A percentile compares a stretch with the other conserved stretches of the same genome.
phyloP scores from a whole-genome alignment of 2,888 invertebrate species.

The Bellardia pandia region DNA sequence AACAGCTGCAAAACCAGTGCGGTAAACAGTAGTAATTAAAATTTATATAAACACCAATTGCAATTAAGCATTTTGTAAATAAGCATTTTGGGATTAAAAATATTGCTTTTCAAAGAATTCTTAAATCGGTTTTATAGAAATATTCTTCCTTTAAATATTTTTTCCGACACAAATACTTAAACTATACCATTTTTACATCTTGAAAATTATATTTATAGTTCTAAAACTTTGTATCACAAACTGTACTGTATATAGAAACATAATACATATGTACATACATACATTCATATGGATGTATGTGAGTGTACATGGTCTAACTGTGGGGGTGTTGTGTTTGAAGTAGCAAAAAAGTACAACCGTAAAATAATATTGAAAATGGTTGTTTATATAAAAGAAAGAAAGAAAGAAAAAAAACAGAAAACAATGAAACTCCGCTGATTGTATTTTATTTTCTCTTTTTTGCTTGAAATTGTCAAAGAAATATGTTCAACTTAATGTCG shows the following conservation, averaged over 20 bases:
- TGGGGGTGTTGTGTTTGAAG: constrained; percentile 51
- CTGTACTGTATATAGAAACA: too few species aligned
- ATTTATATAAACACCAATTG: too few species aligned
- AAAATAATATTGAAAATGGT: constrained; percentile 52
- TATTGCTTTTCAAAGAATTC: too few species aligned
- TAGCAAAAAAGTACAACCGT: constrained; percentile 61
- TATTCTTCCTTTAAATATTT: too few species aligned
- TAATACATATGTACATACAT: too few species aligned
- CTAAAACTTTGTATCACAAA: neutral
- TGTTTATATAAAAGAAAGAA: constrained; percentile 11
- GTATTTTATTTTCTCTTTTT: constrained; percentile 1
- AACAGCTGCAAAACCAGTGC: too few species aligned
- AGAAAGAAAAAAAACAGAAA: neutral
- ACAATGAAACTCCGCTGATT: constrained; percentile 48
- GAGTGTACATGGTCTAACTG: constrained; percentile 12
- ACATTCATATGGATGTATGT: neutral
- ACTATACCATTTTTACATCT: too few species aligned
- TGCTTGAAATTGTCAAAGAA: constrained; percentile 24
- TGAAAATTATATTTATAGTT: neutral
- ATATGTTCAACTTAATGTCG: neutral
- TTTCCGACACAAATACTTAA: too few species aligned
- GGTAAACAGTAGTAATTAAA: too few species aligned
- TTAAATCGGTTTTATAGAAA: too few species aligned
- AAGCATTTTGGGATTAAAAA: too few species aligned
- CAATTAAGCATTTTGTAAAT: too few species aligned